Base-by-base conservation (phyloP, 2,888 invertebrate genomes). In the Callyntrura sp. region DNA sequence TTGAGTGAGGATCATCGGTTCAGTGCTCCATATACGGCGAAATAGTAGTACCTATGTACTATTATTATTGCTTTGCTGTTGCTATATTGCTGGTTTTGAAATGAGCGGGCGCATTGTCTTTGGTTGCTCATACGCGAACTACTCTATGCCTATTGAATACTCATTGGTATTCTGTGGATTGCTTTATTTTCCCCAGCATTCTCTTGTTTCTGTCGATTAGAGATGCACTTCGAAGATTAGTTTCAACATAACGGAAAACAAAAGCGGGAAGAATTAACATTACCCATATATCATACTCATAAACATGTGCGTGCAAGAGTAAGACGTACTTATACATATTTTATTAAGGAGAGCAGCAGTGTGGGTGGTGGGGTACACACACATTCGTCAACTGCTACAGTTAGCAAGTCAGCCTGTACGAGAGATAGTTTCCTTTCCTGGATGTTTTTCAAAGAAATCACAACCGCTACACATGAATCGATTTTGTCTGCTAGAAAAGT, bases 221-320 rank as follows among this genome's bases (percentile, higher is more conserved):
- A 68, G 83, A 83, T 83, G 68, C 51, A 68, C 28, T 68, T 60
- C n/a, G 1, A 43, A 83, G 83, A 83, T 83, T 68, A 83, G 23
- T 9, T 76, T 0, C 17, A 35, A 8, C 9, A 68, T 20, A 20
- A n/a, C n/a, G 17, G 43, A 45, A 48, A 25, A 25, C 17, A 60
- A 35, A 68, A 28, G n/a, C 8, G 28, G 11, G 14, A 9, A 2
- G 35, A 14, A 28, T 35, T 20, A 14, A 28, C 68, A 35, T 68
- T 35, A 35, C 3, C 28, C 65, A 65, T 25, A 65, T 25, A 65
- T 65, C 23, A 65, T 3, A 25, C 65, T 65, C 65, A 23, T 23
- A 23, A 12, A 25, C 23, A 20, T 4, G 65, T 65, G 8, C 65
- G 9, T 14, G 65, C n/a, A n/a, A n/a, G n/a, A 8, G 45, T 45